phyloP scores from a whole-genome alignment of 2,797 vertebrate species.

The Pseudochirops corinnae region DNA sequence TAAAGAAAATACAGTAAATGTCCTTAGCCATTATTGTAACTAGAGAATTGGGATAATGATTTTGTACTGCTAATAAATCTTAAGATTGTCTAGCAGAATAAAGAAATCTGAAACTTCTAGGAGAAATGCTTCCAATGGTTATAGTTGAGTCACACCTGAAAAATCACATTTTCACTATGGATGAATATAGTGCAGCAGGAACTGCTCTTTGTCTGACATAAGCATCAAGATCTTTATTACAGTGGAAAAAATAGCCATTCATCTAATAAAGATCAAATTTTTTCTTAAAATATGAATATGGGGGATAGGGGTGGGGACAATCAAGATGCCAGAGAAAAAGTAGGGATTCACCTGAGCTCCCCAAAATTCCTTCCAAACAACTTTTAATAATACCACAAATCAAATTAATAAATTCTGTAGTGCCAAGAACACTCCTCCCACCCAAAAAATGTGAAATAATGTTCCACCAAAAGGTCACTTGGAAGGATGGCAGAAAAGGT shows the following conservation, averaged over 20 bases:
- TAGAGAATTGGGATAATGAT: background rate
- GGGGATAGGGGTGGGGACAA: background rate
- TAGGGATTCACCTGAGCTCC: background rate
- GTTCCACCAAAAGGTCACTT: too few species aligned
- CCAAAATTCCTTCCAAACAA: background rate
- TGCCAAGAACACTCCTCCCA: too few species aligned
- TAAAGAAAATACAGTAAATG: background rate
- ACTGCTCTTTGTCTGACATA: background rate
- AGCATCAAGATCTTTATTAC: background rate
- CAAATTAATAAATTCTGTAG: too few species aligned
- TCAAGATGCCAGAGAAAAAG: background rate
- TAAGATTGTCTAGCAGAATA: background rate
- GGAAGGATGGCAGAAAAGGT: too few species aligned
- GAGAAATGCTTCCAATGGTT: background rate
- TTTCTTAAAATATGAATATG: background rate
- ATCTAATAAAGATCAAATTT: background rate
- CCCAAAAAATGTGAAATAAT: too few species aligned
- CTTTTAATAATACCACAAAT: background rate
- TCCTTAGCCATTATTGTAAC: background rate
- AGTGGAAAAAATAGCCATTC: background rate
- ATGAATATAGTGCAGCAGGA: background rate
- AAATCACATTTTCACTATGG: background rate
- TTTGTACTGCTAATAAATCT: background rate
- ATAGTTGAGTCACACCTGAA: background rate
- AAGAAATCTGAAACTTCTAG: background rate